Evolutionary conservation across 2,113 vertebrate species (phyloP).

Genomic region (Ifrita kowaldi): DNA sequence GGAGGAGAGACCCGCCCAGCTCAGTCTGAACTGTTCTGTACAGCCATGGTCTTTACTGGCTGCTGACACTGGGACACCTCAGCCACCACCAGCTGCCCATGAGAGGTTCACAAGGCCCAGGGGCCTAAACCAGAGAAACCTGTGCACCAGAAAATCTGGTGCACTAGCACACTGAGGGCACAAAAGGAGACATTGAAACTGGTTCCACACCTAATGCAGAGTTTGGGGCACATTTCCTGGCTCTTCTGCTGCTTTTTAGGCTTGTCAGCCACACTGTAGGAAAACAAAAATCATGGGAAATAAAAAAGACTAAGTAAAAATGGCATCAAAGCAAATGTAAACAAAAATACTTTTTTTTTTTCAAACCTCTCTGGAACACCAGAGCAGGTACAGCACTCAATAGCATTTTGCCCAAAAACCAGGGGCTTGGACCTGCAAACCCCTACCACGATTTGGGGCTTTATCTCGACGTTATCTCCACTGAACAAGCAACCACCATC

Average conservation of each 20-base stretch:
- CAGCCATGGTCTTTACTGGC: neutral
- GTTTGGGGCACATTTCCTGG: conserved; percentile 71
- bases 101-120: neutral
- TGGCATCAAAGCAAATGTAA: conserved; percentile 58
- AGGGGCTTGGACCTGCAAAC: conserved; percentile 16
- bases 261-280: conserved; percentile 72
- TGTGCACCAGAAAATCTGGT: conserved; percentile 11
- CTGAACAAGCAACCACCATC: neutral
- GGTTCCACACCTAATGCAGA: conserved; percentile 70
- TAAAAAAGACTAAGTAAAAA: conserved; percentile 69
- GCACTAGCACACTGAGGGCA: conserved; percentile 53
- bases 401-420: conserved; percentile 20
- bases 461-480: neutral
- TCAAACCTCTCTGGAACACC: conserved; percentile 23
- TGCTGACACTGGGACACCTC: neutral
- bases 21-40: neutral
- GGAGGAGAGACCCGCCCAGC: neutral
- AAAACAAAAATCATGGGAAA: conserved; percentile 71
- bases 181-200: conserved; percentile 69
- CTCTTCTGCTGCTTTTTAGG: conserved; percentile 72
- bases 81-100: neutral
- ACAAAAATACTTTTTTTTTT: conserved; percentile 53
- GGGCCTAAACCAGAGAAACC: conserved; percentile 5
- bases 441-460: neutral
- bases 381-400: conserved; percentile 34